These are phyloP conservation scores for Halichoerus grypus DNA, from an alignment of 2,113 vertebrate species.

Conservation along the genomic window DNA sequence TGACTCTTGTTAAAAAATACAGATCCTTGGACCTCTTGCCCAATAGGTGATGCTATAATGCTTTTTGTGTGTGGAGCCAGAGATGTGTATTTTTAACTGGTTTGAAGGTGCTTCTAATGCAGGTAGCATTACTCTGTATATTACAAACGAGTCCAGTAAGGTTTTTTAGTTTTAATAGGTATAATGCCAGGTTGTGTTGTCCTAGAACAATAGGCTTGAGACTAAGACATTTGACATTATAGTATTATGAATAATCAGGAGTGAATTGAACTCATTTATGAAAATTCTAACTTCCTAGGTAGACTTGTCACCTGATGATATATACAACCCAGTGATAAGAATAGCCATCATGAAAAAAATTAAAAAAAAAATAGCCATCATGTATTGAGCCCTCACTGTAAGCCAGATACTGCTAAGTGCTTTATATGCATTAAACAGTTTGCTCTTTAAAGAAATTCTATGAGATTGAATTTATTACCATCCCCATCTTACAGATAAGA, in stretches of 20 bases:
- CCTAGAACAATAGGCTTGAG: background rate
- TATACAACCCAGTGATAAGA: background rate
- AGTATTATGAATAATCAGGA: background rate
- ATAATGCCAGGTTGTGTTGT: background rate
- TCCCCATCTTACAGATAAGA: background rate
- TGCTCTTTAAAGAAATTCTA: background rate
- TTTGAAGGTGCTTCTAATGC: background rate
- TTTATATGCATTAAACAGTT: background rate
- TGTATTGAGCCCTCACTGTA: background rate
- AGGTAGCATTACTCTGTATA: background rate
- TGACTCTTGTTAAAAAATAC: background rate
- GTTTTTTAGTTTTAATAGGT: background rate
- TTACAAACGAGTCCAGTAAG: background rate
- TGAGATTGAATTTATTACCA: slow-evolving; percentile 17
- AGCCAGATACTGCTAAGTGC: background rate
- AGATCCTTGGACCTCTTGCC: background rate
- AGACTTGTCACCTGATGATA: background rate
- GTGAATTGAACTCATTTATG: background rate
- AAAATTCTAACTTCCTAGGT: background rate
- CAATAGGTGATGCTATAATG: background rate
- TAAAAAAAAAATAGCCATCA: background rate
- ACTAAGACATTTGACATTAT: background rate
- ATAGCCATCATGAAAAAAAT: background rate
- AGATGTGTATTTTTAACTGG: background rate
- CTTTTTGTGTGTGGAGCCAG: background rate